Percentiles rank a stretch among this genome's conserved stretches.
Evolutionary conservation across 2,113 vertebrate genomes (phyloP).

Genomic region (Panthera tigris): DNA sequence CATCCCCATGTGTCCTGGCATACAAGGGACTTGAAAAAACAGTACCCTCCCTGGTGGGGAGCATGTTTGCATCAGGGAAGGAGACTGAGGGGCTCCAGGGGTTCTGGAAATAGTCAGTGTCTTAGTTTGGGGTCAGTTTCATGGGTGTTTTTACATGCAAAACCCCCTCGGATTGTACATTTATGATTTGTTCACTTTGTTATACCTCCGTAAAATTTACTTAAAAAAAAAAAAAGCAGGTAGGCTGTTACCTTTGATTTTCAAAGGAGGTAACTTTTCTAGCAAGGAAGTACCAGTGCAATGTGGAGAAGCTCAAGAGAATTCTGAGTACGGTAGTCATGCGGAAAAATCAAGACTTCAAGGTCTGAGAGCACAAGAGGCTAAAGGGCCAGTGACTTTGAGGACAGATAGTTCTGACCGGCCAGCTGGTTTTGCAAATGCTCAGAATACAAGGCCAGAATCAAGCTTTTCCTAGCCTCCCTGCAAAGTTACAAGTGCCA

Average conservation of each 20-base stretch:
- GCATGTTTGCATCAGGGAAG: background rate
- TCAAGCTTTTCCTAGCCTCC: background rate
- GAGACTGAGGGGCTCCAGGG: background rate
- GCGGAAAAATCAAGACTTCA: background rate
- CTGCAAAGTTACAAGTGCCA: background rate
- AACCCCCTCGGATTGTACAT: background rate
- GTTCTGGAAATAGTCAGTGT: background rate
- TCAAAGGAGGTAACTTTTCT: background rate
- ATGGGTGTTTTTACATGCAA: background rate
- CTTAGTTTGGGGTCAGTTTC: background rate
- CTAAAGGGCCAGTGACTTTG: background rate
- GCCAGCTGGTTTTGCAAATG: background rate
- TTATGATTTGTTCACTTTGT: background rate
- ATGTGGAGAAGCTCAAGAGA: background rate
- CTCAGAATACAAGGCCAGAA: background rate
- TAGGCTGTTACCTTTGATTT: background rate
- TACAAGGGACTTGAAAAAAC: background rate
- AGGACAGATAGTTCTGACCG: background rate
- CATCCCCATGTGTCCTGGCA: too few species aligned
- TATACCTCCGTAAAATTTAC: background rate
- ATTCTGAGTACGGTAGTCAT: background rate
- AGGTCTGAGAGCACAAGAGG: background rate
- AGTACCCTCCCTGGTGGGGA: background rate
- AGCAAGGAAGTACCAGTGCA: background rate
- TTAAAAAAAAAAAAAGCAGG: background rate